Conservation (phyloP, 2,888 invertebrate species). For the Ormyrus labotus region DNA sequence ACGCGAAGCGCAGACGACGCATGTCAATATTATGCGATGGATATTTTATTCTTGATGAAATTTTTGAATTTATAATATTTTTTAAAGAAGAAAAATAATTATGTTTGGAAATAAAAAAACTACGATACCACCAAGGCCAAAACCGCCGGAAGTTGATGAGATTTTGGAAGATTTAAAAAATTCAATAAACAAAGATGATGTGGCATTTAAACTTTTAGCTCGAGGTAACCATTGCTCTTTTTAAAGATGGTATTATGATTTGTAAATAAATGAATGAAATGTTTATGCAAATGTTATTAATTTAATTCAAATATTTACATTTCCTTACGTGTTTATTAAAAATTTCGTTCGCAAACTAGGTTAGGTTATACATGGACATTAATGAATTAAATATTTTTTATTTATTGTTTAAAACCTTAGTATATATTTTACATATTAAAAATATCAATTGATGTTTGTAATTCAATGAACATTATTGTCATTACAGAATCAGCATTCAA, state of each 20-base stretch:
- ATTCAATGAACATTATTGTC: not conserved
- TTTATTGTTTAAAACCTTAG: not conserved
- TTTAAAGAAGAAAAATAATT: not conserved
- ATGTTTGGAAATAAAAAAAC: constrained; percentile 71
- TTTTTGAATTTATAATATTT: no score
- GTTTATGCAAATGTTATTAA: not conserved
- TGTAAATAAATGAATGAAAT: not conserved
- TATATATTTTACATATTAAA: not conserved
- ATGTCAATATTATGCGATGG: no score
- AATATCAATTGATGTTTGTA: not conserved
- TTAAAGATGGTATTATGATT: no score
- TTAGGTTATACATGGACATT: not conserved
- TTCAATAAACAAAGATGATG: constrained; percentile 64
- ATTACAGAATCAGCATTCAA: constrained; percentile 44
- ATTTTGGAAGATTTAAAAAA: constrained; percentile 69
- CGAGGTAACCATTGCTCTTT: constrained; percentile 35
- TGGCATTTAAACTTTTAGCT: constrained; percentile 63
- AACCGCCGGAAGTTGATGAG: constrained; percentile 66
- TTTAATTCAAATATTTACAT: not conserved
- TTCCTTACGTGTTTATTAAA: not conserved
- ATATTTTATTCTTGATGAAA: no score
- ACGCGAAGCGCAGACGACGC: no score
- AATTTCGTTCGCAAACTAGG: not conserved
- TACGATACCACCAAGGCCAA: constrained; percentile 68
- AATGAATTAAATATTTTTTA: not conserved